Conservation (phyloP, 2,888 invertebrate genomes). For the Ennomos fuscantarius region DNA sequence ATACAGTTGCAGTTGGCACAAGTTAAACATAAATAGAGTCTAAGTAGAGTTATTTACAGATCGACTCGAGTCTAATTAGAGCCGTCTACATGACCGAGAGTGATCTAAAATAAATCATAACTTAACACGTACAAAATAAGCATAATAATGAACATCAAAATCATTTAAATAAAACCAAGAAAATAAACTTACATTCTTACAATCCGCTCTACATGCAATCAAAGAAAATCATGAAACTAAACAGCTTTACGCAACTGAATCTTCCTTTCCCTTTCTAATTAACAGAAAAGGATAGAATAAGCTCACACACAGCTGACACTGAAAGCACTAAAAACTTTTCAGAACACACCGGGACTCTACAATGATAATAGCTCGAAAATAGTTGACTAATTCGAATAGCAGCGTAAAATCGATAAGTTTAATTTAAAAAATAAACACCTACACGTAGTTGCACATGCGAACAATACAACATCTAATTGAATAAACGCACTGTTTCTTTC, state of each 20-base stretch:
- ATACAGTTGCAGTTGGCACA: constrained; percentile 49
- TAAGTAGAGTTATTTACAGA: constrained; percentile 78
- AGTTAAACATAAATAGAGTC: constrained; percentile 63
- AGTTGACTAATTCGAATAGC: constrained; percentile 52
- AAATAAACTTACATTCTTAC: constrained; percentile 70
- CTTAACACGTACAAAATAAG: constrained; percentile 42
- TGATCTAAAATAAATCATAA: constrained; percentile 66
- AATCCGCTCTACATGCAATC: constrained; percentile 66
- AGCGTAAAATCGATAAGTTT: constrained; percentile 53
- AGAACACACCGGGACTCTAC: constrained; percentile 62
- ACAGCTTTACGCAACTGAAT: constrained; percentile 65
- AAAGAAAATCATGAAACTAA: constrained; percentile 77
- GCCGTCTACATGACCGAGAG: constrained; percentile 64
- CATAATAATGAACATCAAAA: constrained; percentile 29
- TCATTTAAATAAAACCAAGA: constrained; percentile 27
- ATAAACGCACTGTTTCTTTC: constrained; percentile 57
- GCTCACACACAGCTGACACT: constrained; percentile 76
- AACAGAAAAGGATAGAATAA: constrained; percentile 68
- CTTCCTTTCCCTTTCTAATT: constrained; percentile 76
- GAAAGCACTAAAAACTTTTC: constrained; percentile 80
- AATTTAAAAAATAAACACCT: constrained; percentile 45
- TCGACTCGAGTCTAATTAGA: constrained; percentile 69
- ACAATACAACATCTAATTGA: constrained; percentile 47
- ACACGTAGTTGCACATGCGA: constrained; percentile 49
- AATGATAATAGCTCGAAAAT: constrained; percentile 54